Conservation (phyloP, 2,888 invertebrate genomes). For the Xestoiulus laeticollis region DNA sequence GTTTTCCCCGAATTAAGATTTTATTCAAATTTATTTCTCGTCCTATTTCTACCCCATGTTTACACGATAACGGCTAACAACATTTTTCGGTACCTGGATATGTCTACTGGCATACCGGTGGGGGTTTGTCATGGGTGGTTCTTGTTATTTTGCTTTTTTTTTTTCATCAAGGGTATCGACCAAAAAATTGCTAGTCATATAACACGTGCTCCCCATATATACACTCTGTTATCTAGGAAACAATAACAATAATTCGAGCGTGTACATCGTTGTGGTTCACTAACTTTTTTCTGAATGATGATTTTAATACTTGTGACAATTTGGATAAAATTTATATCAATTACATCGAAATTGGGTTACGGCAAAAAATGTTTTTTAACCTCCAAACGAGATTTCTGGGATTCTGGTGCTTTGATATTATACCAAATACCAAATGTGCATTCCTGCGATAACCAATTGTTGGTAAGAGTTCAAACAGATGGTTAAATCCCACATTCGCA, state of each 20-base stretch:
- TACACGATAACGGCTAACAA: not conserved
- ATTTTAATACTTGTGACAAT: slow-evolving; percentile 1
- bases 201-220: not conserved
- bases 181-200: slow-evolving; percentile 39
- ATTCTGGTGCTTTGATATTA: not conserved
- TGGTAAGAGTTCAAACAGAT: not conserved
- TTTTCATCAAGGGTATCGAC: not conserved
- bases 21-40: slow-evolving; percentile 1
- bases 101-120: not conserved
- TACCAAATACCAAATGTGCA: not conserved
- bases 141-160: not conserved
- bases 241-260: slow-evolving; percentile 39
- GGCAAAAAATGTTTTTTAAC: not conserved
- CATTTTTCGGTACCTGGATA: not conserved
- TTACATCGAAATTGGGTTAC: not conserved
- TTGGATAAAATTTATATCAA: not conserved
- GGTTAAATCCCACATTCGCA: not conserved
- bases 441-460: not conserved
- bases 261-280: not conserved
- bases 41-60: not conserved
- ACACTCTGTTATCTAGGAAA: slow-evolving; percentile 30
- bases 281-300: slow-evolving; percentile 22
- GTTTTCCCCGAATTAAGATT: not conserved
- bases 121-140: not conserved
- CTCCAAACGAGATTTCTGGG: not conserved